Evolutionary conservation across 2,113 vertebrate species (phyloP), one percentile per base, ranked within the genome.

Genomic region (Gopherus flavomarginatus): DNA sequence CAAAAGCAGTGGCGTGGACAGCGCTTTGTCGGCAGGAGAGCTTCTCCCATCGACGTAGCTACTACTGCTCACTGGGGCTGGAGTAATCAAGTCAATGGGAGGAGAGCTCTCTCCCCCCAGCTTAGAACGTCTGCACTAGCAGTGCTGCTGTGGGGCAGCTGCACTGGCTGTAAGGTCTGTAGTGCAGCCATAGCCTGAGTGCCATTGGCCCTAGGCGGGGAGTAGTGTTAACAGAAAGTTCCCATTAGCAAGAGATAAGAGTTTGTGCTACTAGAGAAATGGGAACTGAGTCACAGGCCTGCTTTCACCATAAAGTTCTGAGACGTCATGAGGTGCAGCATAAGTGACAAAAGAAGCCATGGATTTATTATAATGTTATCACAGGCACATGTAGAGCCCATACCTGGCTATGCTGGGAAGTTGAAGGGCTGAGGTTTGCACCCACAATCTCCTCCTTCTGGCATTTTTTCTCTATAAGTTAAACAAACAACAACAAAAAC

Each of bases 381-480:
- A n/a, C 0, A 0, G 52, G 38, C 2, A 16, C n/a, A 65, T 42
- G 11, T 11, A 52, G 79, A 3, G 62, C 31, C 62, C 62, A n/a
- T n/a, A 86, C 42, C 26, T 8, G 69, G 21, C 19, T 78, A 44
- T 26, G 13, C 65, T 1, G 1, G 22, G 80, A 89, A 90, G 81
- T 12, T 57, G 56, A 88, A 95, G 11, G 75, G 38, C 3, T 49
- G 24, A 11, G 82, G 49, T 53, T 93, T 85, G 29, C 59, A 31
- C 35, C 13, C 85, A 8, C 4, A 62, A 52, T 38, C 16, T 85
- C 13, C 49, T 83, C 22, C 75, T 77, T 62, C 9, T 24, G 47
- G 1, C 21, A n/a, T 59, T 27, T 85, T 65, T 12, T 1, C 5
- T 65, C 75, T 82, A 4, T 75, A 26, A 35, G 24, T 81, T 69